Base-by-base conservation (phyloP, 2,113 vertebrate genomes). In the Progne subis region DNA sequence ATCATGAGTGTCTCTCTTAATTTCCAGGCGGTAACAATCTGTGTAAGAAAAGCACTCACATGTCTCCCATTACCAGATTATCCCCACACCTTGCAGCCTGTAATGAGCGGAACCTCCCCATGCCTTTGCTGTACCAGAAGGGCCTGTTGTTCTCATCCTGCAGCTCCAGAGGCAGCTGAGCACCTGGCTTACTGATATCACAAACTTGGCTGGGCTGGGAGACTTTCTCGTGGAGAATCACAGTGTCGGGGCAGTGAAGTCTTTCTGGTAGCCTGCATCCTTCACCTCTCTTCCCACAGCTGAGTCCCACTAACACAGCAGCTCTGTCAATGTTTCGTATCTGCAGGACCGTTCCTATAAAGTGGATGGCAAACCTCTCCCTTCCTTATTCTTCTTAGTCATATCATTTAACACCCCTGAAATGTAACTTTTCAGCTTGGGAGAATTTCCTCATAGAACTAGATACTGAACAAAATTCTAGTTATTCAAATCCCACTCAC, bases 401-500 rank as follows among this genome's bases (percentile, higher is more conserved):
- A 37, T 26, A 17, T 25, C 3, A 2, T 37, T 68, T 82, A 86
- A 84, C 49, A 39, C 75, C 37, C 19, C n/a, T 85, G 47, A 61
- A 50, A 56, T 52, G 14, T 34, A 95, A 63, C 47, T 88, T 65
- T 52, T 93, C 63, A 77, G 63, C 34, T 77, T 7, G 4, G 47
- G 39, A 83, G 71, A 94, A 80, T 47, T 34, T 64, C 39, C 60
- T 70, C 44, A 53, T 14, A 81, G 84, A 74, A 14, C 31, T 71
- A 70, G 59, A 77, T 63, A 46, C 39, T 75, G 49, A 86, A 92
- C 68, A 93, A 94, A 90, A 90, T 67, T 86, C 60, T 71, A 92
- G 92, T 94, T 92, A 88, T 92, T 71, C 55, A 94, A 88, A 94
- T 86, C 52, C 92, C 34, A 50, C 49, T 92, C 34, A 68, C 16